Conservation (phyloP, 2,888 invertebrate species). For the Hydropsyche betteni region DNA sequence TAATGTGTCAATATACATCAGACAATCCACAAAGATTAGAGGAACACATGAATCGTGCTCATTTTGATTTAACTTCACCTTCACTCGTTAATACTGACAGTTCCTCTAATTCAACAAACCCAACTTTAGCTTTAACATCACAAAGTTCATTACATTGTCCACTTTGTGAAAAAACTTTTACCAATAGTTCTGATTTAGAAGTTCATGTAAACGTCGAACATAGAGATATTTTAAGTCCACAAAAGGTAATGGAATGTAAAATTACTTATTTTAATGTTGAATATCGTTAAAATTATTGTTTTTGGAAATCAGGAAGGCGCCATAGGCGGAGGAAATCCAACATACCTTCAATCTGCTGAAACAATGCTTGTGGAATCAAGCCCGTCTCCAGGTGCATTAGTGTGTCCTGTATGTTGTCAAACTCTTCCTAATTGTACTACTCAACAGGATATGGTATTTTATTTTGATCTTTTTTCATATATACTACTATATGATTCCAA, state of each 20-base stretch:
- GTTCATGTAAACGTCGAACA: conserved; percentile 88
- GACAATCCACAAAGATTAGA: conserved; percentile 78
- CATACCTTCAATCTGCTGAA: conserved; percentile 58
- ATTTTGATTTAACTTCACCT: conserved; percentile 83
- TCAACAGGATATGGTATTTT: conserved; percentile 62
- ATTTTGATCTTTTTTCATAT: conserved; percentile 28
- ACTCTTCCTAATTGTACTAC: conserved; percentile 59
- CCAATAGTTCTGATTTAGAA: conserved; percentile 80
- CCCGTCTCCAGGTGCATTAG: conserved; percentile 57
- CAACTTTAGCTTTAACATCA: conserved; percentile 63
- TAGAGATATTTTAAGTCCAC: conserved; percentile 80
- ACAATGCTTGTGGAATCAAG: conserved; percentile 65
- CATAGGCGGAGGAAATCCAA: conserved; percentile 51
- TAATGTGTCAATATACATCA: conserved; percentile 80
- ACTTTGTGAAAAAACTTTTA: conserved; percentile 77
- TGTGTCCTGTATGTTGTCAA: conserved; percentile 64
- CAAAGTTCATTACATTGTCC: conserved; percentile 76
- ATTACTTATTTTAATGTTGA: neutral
- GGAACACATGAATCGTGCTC: conserved; percentile 85
- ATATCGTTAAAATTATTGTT: conserved; percentile 38
- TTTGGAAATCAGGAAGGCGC: conserved; percentile 57
- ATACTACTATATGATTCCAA: conserved; percentile 9
- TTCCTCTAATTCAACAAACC: conserved; percentile 54
- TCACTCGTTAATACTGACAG: conserved; percentile 66
- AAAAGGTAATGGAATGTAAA: conserved; percentile 56